These are phyloP conservation scores for Sinopyrophorus schimmeli DNA, from an alignment of 2,888 invertebrate species.

Conservation along the genomic window DNA sequence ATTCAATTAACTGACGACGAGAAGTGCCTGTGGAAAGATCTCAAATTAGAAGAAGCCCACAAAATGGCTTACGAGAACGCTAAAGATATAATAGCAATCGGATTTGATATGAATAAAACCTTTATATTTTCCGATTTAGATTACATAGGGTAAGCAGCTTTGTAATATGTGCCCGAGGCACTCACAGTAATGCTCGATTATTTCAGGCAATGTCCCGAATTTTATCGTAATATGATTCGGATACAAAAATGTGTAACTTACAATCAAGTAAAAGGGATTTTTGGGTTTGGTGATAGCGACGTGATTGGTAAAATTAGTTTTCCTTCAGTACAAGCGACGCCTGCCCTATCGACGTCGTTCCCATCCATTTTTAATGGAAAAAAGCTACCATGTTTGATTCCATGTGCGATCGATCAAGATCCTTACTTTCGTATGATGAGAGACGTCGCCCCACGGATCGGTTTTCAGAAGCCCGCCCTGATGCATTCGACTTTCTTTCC, in stretches of 20 bases:
- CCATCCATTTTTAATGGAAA: conserved; percentile 86
- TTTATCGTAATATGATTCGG: conserved; percentile 90
- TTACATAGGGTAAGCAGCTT: conserved; percentile 84
- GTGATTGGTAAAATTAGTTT: conserved; percentile 96
- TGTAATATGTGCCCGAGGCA: conserved; percentile 22
- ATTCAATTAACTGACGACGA: conserved; percentile 99
- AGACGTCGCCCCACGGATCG: conserved; percentile 94
- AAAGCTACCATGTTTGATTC: conserved; percentile 84
- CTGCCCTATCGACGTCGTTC: conserved; percentile 86
- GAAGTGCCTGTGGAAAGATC: conserved; percentile 95
- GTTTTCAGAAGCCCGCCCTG: conserved; percentile 81
- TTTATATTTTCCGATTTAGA: conserved; percentile 96
- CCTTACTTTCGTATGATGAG: conserved; percentile 99
- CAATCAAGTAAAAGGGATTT: conserved; percentile 97
- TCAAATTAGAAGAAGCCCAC: conserved; percentile 85
- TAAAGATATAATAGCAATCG: conserved; percentile 97
- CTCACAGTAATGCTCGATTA: background rate
- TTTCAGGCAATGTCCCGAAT: conserved; percentile 78
- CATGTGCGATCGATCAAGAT: conserved; percentile 99
- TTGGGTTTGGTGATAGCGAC: conserved; percentile 96
- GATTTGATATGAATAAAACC: conserved; percentile 91
- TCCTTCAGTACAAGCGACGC: conserved; percentile 95
- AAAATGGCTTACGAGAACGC: conserved; percentile 88
- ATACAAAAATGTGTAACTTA: conserved; percentile 95
- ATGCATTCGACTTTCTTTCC: conserved; percentile 72